Base-by-base conservation (phyloP, 2,113 vertebrate genomes). In the Ophthalmolycus amberensis region DNA sequence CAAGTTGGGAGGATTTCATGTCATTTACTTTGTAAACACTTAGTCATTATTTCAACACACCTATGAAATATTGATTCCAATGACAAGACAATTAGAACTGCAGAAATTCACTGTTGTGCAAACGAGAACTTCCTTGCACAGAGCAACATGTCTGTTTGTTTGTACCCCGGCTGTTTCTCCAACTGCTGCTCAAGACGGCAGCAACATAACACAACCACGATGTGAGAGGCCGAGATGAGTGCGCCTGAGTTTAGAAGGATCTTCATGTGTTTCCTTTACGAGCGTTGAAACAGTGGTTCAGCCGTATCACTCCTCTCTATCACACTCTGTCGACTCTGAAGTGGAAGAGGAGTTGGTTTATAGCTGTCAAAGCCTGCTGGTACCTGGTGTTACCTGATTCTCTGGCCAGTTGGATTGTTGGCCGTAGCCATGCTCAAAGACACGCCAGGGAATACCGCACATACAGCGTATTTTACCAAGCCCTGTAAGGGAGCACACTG, bases 201-300 rank as follows among this genome's bases (percentile, higher is more conserved):
- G 63, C 60, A 64, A 66, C 52, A 75, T 20, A 79, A 73, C 58
- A 72, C 71, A 63, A 64, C 32, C 9, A 22, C 78, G 44, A 77
- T 87, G 75, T 79, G 9, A 85, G 83, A 77, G 77, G 68, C 27
- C 6, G 7, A 74, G 89, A 90, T 89, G 65, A 84, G 66, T 72
- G 59, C 63, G 59, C 60, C 80, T 6, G 54, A 48, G 62, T 76
- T 80, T 62, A 76, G 82, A 87, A 85, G 83, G 88, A 82, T 75
- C 70, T 83, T 86, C 83, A 85, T 90, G 63, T 68, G 79, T 92
- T 94, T 89, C 77, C 73, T 86, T 89, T 89, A 92, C 15, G 82
- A 89, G 87, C 74, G 75, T 74, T 25, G 73, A 66, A 77, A 78
- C 54, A 38, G 71, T 18, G 1, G 50, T 29, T 44, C 78, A 87